phyloP scores from a whole-genome alignment of 2,888 invertebrate species.

The Agrypnus murinus region DNA sequence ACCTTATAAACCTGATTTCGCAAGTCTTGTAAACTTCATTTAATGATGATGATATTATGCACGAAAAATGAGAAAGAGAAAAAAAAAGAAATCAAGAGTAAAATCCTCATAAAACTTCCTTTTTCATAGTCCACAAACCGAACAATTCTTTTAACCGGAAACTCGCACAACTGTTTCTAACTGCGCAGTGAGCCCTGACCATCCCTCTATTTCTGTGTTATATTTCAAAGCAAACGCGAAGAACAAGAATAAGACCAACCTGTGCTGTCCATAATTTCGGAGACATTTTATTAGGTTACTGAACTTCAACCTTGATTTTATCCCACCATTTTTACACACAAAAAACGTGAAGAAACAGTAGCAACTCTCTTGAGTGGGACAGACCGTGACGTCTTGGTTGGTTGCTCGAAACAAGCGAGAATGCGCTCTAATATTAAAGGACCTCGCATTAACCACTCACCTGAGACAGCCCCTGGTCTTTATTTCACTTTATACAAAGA shows the following conservation, averaged over 20 bases:
- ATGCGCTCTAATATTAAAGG: conserved; percentile 51
- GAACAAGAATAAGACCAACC: not conserved
- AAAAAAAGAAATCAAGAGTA: too few species aligned
- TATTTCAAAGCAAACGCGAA: not conserved
- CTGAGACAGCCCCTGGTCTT: conserved; percentile 52
- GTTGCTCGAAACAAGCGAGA: conserved; percentile 58
- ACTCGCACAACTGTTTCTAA: conserved; percentile 9
- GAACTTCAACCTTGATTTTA: conserved; percentile 45
- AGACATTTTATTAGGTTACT: conserved; percentile 38
- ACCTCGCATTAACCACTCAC: conserved; percentile 55
- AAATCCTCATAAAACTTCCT: too few species aligned
- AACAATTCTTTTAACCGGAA: conserved; percentile 10
- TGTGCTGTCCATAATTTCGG: conserved; percentile 14
- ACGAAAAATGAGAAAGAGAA: too few species aligned
- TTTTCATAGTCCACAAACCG: too few species aligned
- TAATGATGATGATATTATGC: too few species aligned
- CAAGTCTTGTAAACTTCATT: too few species aligned
- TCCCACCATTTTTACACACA: conserved; percentile 14
- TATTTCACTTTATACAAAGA: conserved; percentile 42
- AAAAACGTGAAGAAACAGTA: conserved; percentile 25
- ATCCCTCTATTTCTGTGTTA: not conserved
- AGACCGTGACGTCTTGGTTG: conserved; percentile 65
- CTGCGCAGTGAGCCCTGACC: conserved; percentile 14
- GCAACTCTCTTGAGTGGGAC: conserved; percentile 48
- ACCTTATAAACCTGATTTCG: too few species aligned